These are phyloP conservation scores for Chelonus insularis DNA, from an alignment of 1,140 invertebrate species.

Conservation along the genomic window DNA sequence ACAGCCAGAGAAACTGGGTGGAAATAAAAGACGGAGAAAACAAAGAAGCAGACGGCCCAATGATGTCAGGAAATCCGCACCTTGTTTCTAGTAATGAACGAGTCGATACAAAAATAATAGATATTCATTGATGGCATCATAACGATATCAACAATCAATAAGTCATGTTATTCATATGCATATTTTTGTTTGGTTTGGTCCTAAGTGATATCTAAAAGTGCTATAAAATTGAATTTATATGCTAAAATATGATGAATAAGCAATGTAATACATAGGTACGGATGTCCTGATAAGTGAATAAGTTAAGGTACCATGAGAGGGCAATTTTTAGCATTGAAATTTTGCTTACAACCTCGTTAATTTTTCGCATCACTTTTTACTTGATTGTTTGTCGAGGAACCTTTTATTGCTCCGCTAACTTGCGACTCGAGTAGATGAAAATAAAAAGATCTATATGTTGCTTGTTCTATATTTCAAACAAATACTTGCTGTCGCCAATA, in stretches of 20 bases:
- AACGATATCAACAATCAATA: no score
- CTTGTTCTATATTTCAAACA: neutral
- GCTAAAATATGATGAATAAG: no score
- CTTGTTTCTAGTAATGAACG: neutral
- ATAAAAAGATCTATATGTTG: neutral
- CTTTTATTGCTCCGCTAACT: conserved; percentile 31
- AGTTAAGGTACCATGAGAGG: neutral
- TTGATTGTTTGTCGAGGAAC: conserved; percentile 37
- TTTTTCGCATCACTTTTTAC: conserved; percentile 39
- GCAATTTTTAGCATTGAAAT: neutral
- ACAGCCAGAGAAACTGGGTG: neutral
- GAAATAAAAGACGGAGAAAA: neutral
- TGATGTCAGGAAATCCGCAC: conserved; percentile 7
- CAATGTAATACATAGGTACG: neutral
- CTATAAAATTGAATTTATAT: no score
- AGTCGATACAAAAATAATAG: neutral
- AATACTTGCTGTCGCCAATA: no score
- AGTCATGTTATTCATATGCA: no score
- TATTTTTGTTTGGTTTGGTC: neutral
- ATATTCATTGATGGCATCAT: no score
- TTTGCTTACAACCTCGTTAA: conserved; percentile 40
- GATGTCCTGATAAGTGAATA: conserved; percentile 6
- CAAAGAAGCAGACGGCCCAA: conserved; percentile 9
- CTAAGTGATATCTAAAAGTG: no score
- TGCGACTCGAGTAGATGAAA: neutral